Percentiles rank a stretch among this genome's conserved stretches.
phyloP scores from a whole-genome alignment of 2,888 invertebrate genomes.

The Oegoconia quadripuncta region DNA sequence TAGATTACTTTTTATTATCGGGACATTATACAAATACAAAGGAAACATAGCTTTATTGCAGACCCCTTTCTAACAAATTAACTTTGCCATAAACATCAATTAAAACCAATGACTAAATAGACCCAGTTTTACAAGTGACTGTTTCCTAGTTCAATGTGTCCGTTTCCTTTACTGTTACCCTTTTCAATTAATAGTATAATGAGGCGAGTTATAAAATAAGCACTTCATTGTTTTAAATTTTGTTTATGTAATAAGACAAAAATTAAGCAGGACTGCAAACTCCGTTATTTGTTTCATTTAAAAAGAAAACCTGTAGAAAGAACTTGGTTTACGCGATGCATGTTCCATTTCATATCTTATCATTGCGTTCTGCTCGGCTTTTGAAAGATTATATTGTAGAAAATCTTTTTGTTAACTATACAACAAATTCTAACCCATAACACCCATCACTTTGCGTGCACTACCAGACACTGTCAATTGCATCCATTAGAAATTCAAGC shows the following conservation, averaged over 20 bases:
- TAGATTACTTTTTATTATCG: no score
- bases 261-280: no score
- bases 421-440: conserved; percentile 3
- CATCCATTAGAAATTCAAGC: conserved; percentile 15
- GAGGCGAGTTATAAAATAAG: not conserved
- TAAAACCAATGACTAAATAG: conserved; percentile 49
- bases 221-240: not conserved
- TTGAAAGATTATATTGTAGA: no score
- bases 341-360: no score
- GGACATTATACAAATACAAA: no score
- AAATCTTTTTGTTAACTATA: no score
- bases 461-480: conserved; percentile 12
- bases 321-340: no score
- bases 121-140: conserved; percentile 40
- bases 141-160: conserved; percentile 49
- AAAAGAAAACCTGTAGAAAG: no score
- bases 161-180: conserved; percentile 35
- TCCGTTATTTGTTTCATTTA: no score
- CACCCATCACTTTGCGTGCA: conserved; percentile 7
- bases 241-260: not conserved
- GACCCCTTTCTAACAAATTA: conserved; percentile 35
- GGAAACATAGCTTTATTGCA: conserved; percentile 7
- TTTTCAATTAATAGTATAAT: conserved; percentile 36
- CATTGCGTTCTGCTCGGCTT: no score
- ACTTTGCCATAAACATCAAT: conserved; percentile 53